Conservation (phyloP, 2,113 vertebrate genomes). For the Rhodinocichla rosea region DNA sequence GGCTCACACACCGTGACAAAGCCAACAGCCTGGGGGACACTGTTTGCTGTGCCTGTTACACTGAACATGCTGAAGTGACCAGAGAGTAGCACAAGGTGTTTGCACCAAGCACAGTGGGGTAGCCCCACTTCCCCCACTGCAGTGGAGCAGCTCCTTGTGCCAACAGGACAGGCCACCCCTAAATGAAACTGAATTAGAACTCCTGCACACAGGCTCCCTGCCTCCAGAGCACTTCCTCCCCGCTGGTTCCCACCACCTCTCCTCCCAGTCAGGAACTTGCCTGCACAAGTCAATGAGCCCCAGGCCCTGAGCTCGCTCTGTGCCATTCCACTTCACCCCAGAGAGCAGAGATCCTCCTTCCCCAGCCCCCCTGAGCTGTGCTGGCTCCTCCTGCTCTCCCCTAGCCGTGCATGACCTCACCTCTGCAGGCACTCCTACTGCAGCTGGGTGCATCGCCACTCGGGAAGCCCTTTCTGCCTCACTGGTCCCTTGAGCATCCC, state of each 20-base stretch:
- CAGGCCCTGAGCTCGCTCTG: neutral
- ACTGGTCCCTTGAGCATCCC: constrained; percentile 39
- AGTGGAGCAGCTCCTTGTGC: neutral
- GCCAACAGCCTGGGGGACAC: neutral
- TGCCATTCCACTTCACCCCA: neutral
- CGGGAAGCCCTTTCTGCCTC: constrained; percentile 21
- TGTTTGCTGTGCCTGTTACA: neutral
- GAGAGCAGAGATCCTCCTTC: neutral
- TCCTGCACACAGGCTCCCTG: neutral
- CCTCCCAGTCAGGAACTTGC: neutral
- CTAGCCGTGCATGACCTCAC: neutral
- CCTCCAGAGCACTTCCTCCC: neutral
- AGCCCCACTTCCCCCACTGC: neutral
- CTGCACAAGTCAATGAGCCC: neutral
- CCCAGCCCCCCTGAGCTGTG: neutral
- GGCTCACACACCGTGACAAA: neutral
- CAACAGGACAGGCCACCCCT: neutral
- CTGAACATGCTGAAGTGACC: neutral
- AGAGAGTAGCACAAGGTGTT: neutral
- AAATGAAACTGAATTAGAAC: rapidly evolving
- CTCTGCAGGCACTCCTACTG: constrained; percentile 24
- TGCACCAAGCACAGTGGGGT: rapidly evolving
- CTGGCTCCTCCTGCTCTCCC: neutral
- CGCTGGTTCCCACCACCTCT: neutral
- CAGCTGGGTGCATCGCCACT: neutral